Conservation (phyloP, 2,113 vertebrate genomes). For the Capreolus pygargus region DNA sequence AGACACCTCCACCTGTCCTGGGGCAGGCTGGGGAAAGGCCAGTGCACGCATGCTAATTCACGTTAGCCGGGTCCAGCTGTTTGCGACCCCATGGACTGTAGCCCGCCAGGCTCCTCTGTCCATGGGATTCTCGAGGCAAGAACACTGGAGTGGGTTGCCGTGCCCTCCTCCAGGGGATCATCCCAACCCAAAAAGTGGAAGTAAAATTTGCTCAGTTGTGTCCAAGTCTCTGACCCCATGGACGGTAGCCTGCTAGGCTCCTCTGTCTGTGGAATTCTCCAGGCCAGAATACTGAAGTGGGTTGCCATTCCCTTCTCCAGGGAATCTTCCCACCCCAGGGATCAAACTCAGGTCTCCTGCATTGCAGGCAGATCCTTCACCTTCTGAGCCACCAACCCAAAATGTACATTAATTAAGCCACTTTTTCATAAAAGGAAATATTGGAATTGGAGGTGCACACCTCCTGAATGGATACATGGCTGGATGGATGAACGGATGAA, state of each 20-base stretch:
- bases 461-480: not conserved
- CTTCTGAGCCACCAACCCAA: not conserved
- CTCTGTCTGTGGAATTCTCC: too few species aligned
- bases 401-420: not conserved
- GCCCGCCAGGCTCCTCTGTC: not conserved
- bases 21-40: not conserved
- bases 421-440: not conserved
- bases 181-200: too few species aligned
- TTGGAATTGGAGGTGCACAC: not conserved
- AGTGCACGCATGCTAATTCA: fast-evolving
- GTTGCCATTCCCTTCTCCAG: too few species aligned
- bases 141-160: not conserved
- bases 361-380: not conserved
- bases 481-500: not conserved
- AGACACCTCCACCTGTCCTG: not conserved
- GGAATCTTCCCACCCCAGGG: not conserved
- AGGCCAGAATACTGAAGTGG: too few species aligned
- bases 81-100: not conserved
- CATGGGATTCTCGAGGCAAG: not conserved
- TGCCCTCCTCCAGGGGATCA: not conserved
- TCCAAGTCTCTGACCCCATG: too few species aligned
- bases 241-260: too few species aligned
- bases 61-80: fast-evolving
- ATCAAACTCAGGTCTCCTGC: not conserved
- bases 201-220: too few species aligned